Evolutionary conservation across 2,797 vertebrate genomes (phyloP).

Genomic region (Dendrocincla tyrannina): DNA sequence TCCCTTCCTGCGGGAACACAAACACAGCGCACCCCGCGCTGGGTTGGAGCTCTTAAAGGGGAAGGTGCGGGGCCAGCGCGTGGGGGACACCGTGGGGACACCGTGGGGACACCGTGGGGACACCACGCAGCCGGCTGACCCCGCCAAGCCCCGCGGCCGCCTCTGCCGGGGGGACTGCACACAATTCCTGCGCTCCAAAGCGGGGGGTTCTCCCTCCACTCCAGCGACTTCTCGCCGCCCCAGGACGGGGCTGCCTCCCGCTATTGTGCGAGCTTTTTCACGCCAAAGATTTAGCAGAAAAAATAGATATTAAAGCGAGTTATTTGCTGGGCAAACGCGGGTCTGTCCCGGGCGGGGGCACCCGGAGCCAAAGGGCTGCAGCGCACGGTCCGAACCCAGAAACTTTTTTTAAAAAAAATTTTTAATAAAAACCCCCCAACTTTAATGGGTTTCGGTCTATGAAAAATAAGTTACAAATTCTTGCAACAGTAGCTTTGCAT

Average conservation of each 20-base stretch:
- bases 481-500: constrained; percentile 90
- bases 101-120: not conserved
- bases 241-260: constrained; percentile 22
- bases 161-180: not conserved
- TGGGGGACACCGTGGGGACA: not conserved
- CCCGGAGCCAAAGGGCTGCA: not conserved
- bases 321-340: not conserved
- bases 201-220: constrained; percentile 8
- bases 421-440: not conserved
- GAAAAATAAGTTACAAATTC: constrained; percentile 79
- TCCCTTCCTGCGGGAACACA: not conserved
- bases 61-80: not conserved
- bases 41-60: not conserved
- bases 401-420: not conserved
- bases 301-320: constrained; percentile 6
- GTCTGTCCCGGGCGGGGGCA: not conserved
- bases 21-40: not conserved
- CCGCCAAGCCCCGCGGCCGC: not conserved
- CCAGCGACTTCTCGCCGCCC: constrained; percentile 60
- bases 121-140: not conserved
- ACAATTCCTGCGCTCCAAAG: constrained; percentile 56
- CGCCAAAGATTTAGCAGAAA: constrained; percentile 31
- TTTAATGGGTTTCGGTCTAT: constrained; percentile 65
- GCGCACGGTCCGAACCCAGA: not conserved
- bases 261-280: constrained; percentile 43